A percentile compares a stretch with the other conserved stretches of the same genome.
These are phyloP conservation scores for Drosophila leonis DNA, from an alignment of 2,888 invertebrate species.

Conservation along the genomic window DNA sequence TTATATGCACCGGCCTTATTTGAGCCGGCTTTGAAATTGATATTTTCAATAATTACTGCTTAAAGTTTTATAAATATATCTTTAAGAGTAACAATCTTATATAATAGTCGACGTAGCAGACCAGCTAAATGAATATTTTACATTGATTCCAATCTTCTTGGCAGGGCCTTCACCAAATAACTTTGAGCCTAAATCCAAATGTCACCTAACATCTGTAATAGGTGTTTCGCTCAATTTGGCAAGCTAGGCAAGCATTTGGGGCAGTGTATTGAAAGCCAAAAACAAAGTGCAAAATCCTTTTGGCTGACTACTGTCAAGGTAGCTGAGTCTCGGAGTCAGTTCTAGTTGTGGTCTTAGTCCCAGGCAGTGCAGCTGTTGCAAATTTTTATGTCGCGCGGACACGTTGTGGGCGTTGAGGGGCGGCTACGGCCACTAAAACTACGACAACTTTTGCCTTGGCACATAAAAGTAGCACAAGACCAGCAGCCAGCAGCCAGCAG, in stretches of 20 bases:
- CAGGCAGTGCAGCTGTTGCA: conserved; percentile 76
- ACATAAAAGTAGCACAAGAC: conserved; percentile 64
- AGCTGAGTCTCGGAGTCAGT: conserved; percentile 39
- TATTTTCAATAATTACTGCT: no score
- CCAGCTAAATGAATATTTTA: not conserved
- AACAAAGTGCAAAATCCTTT: conserved; percentile 66
- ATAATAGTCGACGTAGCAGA: not conserved
- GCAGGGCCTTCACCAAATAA: not conserved
- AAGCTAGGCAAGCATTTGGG: conserved; percentile 3
- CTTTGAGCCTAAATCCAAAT: not conserved
- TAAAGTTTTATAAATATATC: not conserved
- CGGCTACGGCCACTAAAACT: conserved; percentile 59
- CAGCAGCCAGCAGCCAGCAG: conserved; percentile 39
- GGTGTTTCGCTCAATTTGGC: not conserved
- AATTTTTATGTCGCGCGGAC: conserved; percentile 79
- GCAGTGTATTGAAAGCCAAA: conserved; percentile 52
- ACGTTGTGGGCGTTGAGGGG: conserved; percentile 66
- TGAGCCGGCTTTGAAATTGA: no score
- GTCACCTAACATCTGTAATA: not conserved
- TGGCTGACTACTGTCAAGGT: conserved; percentile 78
- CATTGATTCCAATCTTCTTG: conserved; percentile 2
- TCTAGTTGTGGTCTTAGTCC: conserved; percentile 47
- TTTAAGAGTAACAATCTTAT: not conserved
- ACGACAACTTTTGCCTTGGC: conserved; percentile 77
- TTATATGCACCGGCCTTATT: not conserved